Conservation (phyloP, 2,797 vertebrate species). For the Peromyscus melanophrys region DNA sequence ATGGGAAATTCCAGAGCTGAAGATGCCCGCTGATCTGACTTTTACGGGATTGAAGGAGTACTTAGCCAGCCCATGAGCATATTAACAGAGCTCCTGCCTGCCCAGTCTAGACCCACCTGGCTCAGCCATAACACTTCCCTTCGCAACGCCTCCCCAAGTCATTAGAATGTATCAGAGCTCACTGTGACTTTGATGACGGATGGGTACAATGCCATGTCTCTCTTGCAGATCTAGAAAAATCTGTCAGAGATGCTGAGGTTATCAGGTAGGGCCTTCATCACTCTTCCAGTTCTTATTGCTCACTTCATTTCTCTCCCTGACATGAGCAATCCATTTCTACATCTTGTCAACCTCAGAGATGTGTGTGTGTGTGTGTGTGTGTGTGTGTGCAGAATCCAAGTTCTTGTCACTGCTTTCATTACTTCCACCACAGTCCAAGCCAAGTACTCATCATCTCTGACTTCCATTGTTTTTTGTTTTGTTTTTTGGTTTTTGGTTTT, state of each 20-base stretch:
- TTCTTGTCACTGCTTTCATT: neutral
- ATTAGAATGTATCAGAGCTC: neutral
- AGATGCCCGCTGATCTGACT: neutral
- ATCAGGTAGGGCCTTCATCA: too few species aligned
- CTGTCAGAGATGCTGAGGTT: neutral
- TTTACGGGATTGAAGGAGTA: neutral
- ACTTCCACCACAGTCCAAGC: neutral
- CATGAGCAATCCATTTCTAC: neutral
- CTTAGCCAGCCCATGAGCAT: neutral
- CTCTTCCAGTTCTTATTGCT: neutral
- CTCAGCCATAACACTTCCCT: neutral
- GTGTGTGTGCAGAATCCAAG: neutral
- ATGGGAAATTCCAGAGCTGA: conserved; percentile 48
- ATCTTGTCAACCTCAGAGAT: neutral
- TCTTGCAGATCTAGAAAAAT: neutral
- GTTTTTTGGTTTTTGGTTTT: too few species aligned
- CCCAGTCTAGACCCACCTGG: neutral
- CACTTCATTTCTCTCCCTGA: neutral
- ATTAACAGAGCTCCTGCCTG: neutral
- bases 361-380: too few species aligned
- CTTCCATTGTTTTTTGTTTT: neutral
- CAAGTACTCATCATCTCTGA: neutral
- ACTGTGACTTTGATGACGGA: neutral
- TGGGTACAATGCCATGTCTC: neutral
- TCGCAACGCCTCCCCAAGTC: neutral